Evolutionary conservation across 1,140 invertebrate genomes (phyloP).

Genomic region (Drosophila simulans): DNA sequence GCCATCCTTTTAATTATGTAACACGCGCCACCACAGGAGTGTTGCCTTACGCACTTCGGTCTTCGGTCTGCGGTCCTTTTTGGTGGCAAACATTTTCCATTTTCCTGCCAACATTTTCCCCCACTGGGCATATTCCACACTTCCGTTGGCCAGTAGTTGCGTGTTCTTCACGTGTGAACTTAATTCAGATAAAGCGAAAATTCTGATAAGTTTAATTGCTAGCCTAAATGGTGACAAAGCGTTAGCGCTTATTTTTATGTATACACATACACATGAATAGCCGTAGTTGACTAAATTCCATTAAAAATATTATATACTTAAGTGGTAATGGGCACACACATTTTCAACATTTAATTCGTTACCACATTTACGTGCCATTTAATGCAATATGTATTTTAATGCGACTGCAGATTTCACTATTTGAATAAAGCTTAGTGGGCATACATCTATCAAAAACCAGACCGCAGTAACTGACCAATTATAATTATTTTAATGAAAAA

Average conservation of each 20-base stretch:
- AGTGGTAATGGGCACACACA: background rate
- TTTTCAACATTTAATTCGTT: background rate
- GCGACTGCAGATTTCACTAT: too few relatives aligned
- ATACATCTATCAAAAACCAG: too few relatives aligned
- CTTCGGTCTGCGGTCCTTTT: conserved; percentile 1
- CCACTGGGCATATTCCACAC: conserved; percentile 13
- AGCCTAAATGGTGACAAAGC: conserved; percentile 36
- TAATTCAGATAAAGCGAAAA: conserved; percentile 73
- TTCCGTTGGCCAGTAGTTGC: conserved; percentile 41
- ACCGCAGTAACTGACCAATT: too few relatives aligned
- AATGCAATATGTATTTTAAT: too few relatives aligned
- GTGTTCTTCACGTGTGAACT: conserved; percentile 57
- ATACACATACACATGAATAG: too few relatives aligned
- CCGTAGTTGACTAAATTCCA: too few relatives aligned
- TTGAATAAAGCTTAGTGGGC: too few relatives aligned
- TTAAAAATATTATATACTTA: too few relatives aligned
- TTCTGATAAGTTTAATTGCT: conserved; percentile 73
- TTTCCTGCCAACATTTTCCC: background rate
- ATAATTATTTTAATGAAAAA: background rate
- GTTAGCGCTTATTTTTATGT: background rate
- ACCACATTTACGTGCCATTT: background rate
- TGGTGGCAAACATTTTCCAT: conserved; percentile 47
- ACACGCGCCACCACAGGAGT: conserved; percentile 58
- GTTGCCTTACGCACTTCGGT: conserved; percentile 72
- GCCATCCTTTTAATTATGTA: conserved; percentile 69